These are phyloP conservation scores for Pagetopsis macropterus DNA, from an alignment of 2,797 vertebrate species.

Conservation along the genomic window DNA sequence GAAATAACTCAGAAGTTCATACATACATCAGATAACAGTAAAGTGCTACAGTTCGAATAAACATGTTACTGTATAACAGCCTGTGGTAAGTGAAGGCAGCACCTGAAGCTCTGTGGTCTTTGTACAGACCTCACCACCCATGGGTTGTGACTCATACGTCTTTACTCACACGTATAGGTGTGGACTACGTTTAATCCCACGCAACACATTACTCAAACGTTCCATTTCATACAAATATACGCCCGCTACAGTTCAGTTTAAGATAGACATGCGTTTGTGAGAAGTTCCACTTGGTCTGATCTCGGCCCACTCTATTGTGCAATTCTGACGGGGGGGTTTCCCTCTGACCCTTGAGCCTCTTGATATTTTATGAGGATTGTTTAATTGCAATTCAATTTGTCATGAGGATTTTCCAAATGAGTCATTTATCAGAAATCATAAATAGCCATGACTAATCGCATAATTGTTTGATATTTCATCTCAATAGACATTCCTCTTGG, in stretches of 20 bases:
- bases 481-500: neutral
- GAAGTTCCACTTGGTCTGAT: conserved; percentile 27
- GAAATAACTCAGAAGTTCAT: neutral
- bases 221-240: conserved; percentile 35
- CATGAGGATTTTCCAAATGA: conserved; percentile 3
- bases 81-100: neutral
- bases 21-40: neutral
- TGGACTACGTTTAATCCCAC: conserved; percentile 53
- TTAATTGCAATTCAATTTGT: neutral
- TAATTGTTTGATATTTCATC: neutral
- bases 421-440: neutral
- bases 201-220: conserved; percentile 31
- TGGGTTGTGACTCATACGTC: conserved; percentile 39
- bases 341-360: conserved; percentile 18
- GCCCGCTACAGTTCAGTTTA: conserved; percentile 25
- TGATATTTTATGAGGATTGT: accelerated
- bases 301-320: conserved; percentile 36
- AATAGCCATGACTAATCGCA: neutral
- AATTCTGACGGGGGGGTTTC: conserved; percentile 23
- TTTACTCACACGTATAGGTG: conserved; percentile 18
- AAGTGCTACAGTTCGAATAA: conserved; percentile 45
- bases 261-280: neutral
- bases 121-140: neutral
- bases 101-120: conserved; percentile 28
- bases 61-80: neutral